Percentiles rank a stretch among this genome's conserved stretches.
Evolutionary conservation across 2,113 vertebrate species (phyloP).

Genomic region (Scatophagus argus): DNA sequence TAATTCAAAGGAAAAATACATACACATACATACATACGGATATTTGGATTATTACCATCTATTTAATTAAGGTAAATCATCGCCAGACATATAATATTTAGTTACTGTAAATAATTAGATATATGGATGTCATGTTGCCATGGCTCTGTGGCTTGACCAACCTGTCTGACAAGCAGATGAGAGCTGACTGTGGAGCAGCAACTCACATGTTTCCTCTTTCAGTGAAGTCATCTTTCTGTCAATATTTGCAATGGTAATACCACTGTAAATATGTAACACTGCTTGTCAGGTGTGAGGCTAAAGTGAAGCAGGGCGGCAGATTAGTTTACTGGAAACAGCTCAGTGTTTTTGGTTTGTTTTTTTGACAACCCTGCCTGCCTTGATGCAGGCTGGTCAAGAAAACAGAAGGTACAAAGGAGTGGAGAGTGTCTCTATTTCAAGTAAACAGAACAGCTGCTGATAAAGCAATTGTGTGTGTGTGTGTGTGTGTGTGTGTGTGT

Average conservation of each 20-base stretch:
- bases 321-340: conserved; percentile 75
- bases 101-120: conserved; percentile 52
- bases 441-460: conserved; percentile 60
- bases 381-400: conserved; percentile 55
- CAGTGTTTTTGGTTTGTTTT: conserved; percentile 58
- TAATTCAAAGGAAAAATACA: neutral
- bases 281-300: conserved; percentile 46
- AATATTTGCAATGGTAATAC: conserved; percentile 83
- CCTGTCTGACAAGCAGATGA: conserved; percentile 75
- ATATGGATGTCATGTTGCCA: conserved; percentile 56
- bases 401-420: conserved; percentile 48
- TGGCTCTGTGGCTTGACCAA: conserved; percentile 60
- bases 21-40: neutral
- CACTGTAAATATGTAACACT: conserved; percentile 68
- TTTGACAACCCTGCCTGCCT: conserved; percentile 35
- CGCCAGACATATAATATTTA: conserved; percentile 20
- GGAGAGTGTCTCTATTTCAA: conserved; percentile 50
- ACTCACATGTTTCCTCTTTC: conserved; percentile 81
- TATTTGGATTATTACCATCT: neutral
- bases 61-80: conserved; percentile 44
- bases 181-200: conserved; percentile 52
- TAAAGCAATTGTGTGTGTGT: conserved; percentile 36
- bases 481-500: conserved; percentile 34
- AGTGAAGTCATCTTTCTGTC: conserved; percentile 79
- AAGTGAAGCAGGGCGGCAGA: conserved; percentile 33